Evolutionary conservation across 2,888 invertebrate species (phyloP), one percentile per base, ranked within the genome.

Genomic region (Eristalinus aeneus): DNA sequence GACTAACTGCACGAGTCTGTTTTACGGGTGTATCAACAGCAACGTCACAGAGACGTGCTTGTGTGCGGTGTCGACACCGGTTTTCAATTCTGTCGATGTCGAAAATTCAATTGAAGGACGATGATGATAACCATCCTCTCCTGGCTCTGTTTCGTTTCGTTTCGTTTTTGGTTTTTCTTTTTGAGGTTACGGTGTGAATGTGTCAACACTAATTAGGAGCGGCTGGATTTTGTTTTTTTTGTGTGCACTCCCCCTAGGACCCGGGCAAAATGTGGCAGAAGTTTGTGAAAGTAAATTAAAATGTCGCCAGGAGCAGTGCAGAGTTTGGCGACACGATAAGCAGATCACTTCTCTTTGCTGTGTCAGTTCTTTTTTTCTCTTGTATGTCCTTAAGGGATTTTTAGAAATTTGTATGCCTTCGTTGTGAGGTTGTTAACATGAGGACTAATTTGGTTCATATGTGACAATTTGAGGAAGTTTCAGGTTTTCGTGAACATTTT

Each of bases 31-130:
- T 75, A 22, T 12, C 27, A 39, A 5, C 16, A 8, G 16, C 20
- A 27, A 27, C 27, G 5, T 27, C n/a, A n/a, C n/a, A n/a, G n/a
- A 20, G 54, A 56, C n/a, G 39, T 46, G 39, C n/a, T 46, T 16
- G 46, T 46, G 46, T 46, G 27, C 27, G 27, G 27, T 5, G 27
- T 3, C 27, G 27, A 27, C 27, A 22, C 74, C 20, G 1, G 12
- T 58, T 22, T 20, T 58, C 36, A 65, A 34, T 71, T 69, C 34
- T 69, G 69, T 6, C 11, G 16, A 12, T 67, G 61, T 31, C 27
- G 53, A 12, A 79, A 68, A 68, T 80, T 63, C 79, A 63, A 68
- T 80, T 68, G 61, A 16, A 63, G 36, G 34, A 5, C 36, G 63
- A 34, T 69, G 60, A n/a, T n/a, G n/a, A 67, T 46, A 32, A 36